Base-by-base conservation (phyloP, 2,888 invertebrate genomes). In the Tetheella fluctuosa region DNA sequence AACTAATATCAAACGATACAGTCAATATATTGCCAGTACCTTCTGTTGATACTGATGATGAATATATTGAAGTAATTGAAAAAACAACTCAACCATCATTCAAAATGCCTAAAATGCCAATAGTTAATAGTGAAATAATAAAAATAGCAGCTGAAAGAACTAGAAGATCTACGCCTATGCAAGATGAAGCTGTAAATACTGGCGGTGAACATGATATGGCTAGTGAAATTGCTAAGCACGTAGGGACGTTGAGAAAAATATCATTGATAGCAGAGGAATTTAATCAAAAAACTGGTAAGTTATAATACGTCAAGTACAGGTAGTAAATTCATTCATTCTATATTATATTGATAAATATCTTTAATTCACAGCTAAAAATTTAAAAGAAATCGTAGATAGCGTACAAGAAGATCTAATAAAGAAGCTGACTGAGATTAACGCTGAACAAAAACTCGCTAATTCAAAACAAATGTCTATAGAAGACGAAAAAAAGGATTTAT, bases 181-280 rank as follows among this genome's bases (percentile, higher is more conserved):
- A 81, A 62, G 89, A 91, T 57, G 82, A 71, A 39, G 80, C 84
- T 12, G 84, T 90, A 0, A 89, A 90, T 59, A 93, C 91, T 0
- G 77, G 79, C 0, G 66, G 69, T 0, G 85, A 87, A n/a, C 82
- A 80, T 15, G 91, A 92, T 59, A 79, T 91, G n/a, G 92, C 91
- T 1, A 77, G 77, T 54, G 90, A 90, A 69, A 78, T 93, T 37
- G 75, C 86, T 1, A 90, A 83, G 67, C 85, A 92, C 65, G 90
- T 92, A 1, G 73, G 74, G 57, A 92, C 92, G 0, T 71, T 93
- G 48, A 84, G 78, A 57, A 91, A 85, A 67, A 93, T 93, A 75
- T 92, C 93, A 1, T 68, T 92, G 15, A 92, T 93, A 59, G 92
- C 92, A n/a, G 92, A 93, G 65, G 92, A 92, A 62, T 92, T 93